Base-by-base conservation (phyloP, 2,113 vertebrate genomes). In the Vombatus ursinus region DNA sequence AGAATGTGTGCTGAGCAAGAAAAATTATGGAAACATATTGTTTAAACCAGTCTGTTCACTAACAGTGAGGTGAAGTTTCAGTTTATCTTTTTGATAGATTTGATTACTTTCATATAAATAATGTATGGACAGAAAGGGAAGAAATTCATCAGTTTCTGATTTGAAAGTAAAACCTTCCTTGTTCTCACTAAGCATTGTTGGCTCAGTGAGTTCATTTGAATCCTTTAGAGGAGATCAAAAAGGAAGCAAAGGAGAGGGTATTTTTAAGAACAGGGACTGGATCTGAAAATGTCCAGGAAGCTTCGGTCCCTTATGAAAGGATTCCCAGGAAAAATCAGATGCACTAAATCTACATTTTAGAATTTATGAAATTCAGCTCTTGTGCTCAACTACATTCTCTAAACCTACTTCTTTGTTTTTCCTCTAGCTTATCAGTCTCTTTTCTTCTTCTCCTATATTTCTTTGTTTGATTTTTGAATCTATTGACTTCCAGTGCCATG, bases 231-330 rank as follows among this genome's bases (percentile, higher is more conserved):
- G 3, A 25, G 25, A 47, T 48, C 54, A 47, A 9, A 50, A 53
- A 93, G 52, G 14, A 51, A 50, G 26, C 16, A n/a, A 1, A 1
- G 7, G 5, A 25, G 57, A 26, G 1, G 0, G 7, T 7, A 22
- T 51, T 8, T 0, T 0, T 23, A 50, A 6, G 16, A 0, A 24
- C 9, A 8, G 23, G 2, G 2, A 1, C 0, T 52, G 37, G 11
- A 25, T n/a, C 19, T 61, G 90, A 77, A 52, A 37, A 8, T 50
- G 2, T 24, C 91, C 23, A 50, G 11, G n/a, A 6, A 92, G 2
- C 16, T 44, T 24, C 28, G 11, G 14, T 84, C 8, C 3, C 22
- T 22, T 19, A 10, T 8, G 14, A 95, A 52, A 91, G 61, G 31
- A 68, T n/a, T 68, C 12, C 31, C 31, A 68, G 61, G 31, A 68